Percentiles rank a stretch among this genome's conserved stretches.
These are phyloP conservation scores for Arbacia lixula DNA, from an alignment of 53 echinoderm and acorn worm species.

Conservation along the genomic window DNA sequence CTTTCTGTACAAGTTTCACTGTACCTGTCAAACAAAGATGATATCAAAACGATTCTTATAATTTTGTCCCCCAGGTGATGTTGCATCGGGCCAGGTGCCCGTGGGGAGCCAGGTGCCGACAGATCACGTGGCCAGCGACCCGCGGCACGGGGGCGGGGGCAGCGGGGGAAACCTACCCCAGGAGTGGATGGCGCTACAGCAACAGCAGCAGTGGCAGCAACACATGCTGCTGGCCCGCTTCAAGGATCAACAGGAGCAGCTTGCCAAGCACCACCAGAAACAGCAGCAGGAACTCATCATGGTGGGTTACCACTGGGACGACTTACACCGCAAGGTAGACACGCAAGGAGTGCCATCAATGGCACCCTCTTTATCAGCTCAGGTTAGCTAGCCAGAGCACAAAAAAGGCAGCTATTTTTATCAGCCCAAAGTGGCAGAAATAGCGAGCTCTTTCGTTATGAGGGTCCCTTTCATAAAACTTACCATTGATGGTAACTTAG, in stretches of 20 bases:
- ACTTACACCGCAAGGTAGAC: no score
- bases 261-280: constrained; percentile 89
- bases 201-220: constrained; percentile 98
- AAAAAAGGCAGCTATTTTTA: no score
- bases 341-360: no score
- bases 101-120: constrained; percentile 40
- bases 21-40: background rate
- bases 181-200: constrained; percentile 74
- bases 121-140: constrained; percentile 66
- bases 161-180: constrained; percentile 39
- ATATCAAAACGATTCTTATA: background rate
- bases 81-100: constrained; percentile 47
- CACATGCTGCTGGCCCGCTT: constrained; percentile 93
- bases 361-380: no score
- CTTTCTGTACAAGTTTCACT: no score
- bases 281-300: constrained; percentile 92
- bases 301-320: constrained; percentile 69
- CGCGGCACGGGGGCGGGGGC: no score
- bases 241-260: constrained; percentile 85
- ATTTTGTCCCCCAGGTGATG: background rate
- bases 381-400: no score
- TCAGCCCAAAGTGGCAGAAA: no score
- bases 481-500: no score
- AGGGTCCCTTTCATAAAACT: no score
- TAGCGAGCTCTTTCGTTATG: no score